phyloP scores from a whole-genome alignment of 2,888 invertebrate genomes.

The Polydrusus cervinus region DNA sequence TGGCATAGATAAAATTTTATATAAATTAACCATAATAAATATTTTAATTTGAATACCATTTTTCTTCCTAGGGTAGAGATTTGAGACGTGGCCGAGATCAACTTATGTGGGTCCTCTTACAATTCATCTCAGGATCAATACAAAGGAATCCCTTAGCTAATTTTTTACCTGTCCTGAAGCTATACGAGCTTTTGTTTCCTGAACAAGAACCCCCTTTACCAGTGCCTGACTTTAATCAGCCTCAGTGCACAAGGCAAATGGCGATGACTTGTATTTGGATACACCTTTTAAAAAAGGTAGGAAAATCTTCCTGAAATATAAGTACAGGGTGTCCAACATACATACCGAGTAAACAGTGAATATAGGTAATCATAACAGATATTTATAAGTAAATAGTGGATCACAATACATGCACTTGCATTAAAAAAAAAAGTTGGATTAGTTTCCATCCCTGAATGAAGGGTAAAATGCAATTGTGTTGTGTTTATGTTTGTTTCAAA shows the following conservation, averaged over 20 bases:
- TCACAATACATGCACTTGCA: no score
- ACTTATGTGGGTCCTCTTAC: slow-evolving; percentile 98
- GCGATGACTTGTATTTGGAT: slow-evolving; percentile 98
- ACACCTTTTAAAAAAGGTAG: slow-evolving; percentile 88
- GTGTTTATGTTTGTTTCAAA: no score
- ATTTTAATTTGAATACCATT: no score
- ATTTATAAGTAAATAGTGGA: no score
- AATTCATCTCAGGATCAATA: slow-evolving; percentile 97
- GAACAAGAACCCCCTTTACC: slow-evolving; percentile 92
- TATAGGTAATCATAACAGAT: no score
- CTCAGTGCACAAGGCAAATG: slow-evolving; percentile 92
- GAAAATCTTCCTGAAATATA: slow-evolving; percentile 1
- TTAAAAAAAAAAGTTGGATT: no score
- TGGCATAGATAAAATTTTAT: no score
- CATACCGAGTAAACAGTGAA: no score
- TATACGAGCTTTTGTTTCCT: slow-evolving; percentile 94
- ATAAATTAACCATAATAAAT: no score
- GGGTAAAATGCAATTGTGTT: no score
- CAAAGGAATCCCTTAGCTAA: slow-evolving; percentile 93
- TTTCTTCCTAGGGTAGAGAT: slow-evolving; percentile 73
- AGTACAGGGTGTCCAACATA: neutral
- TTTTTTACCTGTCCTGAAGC: slow-evolving; percentile 90
- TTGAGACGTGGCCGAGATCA: slow-evolving; percentile 94
- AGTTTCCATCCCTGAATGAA: no score
- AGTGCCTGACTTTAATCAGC: slow-evolving; percentile 90